Conservation (phyloP, 2,113 vertebrate species). For the Erythrocercus mccallii region DNA sequence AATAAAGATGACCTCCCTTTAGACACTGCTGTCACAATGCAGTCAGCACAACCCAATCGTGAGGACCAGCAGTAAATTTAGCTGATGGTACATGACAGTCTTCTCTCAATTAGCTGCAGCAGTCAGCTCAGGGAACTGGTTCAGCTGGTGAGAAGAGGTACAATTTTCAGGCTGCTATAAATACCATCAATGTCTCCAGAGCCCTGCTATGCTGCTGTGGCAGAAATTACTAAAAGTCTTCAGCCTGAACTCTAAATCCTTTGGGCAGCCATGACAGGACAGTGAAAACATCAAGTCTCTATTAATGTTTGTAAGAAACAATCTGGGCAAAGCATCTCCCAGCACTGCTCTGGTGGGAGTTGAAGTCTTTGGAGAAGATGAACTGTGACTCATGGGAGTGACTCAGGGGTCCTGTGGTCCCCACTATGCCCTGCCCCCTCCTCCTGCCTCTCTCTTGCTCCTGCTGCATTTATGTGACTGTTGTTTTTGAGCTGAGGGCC, state of each 20-base stretch:
- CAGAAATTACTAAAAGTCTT: constrained; percentile 27
- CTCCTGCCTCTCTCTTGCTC: neutral
- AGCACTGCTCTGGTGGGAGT: neutral
- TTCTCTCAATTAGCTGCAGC: constrained; percentile 42
- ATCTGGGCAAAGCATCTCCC: neutral
- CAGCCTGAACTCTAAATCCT: constrained; percentile 2
- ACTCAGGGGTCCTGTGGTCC: fast-evolving
- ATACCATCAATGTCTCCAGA: neutral
- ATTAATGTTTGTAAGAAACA: neutral
- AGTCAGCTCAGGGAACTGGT: constrained; percentile 11
- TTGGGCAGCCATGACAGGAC: neutral
- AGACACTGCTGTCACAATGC: constrained; percentile 14
- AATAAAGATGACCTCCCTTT: constrained; percentile 14
- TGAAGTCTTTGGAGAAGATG: neutral
- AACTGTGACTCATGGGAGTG: fast-evolving
- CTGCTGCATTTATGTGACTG: neutral
- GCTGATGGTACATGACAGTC: constrained; percentile 32
- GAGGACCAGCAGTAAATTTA: constrained; percentile 31
- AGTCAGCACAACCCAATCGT: neutral
- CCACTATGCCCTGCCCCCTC: neutral
- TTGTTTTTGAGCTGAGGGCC: neutral
- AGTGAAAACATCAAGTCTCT: neutral
- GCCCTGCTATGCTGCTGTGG: neutral
- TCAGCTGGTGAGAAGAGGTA: constrained; percentile 27
- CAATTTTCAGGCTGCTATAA: constrained; percentile 47